A percentile compares a stretch with the other conserved stretches of the same genome.
Evolutionary conservation across 2,113 vertebrate genomes (phyloP).

Genomic region (Glaucomys volans): DNA sequence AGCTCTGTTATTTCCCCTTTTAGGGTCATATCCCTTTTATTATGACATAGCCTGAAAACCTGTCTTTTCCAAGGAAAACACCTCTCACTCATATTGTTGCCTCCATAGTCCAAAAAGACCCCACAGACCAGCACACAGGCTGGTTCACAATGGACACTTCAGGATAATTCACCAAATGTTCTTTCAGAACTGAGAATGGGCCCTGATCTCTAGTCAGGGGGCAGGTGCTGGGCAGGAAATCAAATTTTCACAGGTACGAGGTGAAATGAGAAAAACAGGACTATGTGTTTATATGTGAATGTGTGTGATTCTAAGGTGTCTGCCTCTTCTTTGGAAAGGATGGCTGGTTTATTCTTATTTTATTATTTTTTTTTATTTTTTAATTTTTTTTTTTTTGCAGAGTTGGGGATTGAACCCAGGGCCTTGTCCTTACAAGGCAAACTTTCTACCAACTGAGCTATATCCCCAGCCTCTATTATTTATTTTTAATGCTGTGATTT

Average conservation of each 20-base stretch:
- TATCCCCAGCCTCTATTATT: too few species aligned
- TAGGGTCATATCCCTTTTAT: neutral
- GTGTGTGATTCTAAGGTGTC: neutral
- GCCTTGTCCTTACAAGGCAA: too few species aligned
- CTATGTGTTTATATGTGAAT: neutral
- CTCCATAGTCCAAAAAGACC: neutral
- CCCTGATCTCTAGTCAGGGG: neutral
- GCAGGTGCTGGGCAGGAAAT: neutral
- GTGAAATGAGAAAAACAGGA: neutral
- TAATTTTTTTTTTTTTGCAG: too few species aligned
- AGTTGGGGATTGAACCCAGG: too few species aligned
- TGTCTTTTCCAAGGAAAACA: neutral
- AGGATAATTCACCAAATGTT: neutral
- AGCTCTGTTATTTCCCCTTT: neutral
- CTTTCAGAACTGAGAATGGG: neutral
- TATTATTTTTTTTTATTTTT: too few species aligned
- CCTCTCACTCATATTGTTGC: neutral
- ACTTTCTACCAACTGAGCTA: too few species aligned
- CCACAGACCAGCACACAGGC: neutral
- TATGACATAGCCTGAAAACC: neutral
- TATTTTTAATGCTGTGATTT: neutral
- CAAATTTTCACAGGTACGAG: neutral
- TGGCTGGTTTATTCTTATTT: neutral
- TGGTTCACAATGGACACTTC: neutral
- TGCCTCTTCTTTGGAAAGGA: slow-evolving; percentile 9